A percentile compares a stretch with the other conserved stretches of the same genome.
phyloP scores from a whole-genome alignment of 2,888 invertebrate genomes.

The Tolmerus cingulatus region DNA sequence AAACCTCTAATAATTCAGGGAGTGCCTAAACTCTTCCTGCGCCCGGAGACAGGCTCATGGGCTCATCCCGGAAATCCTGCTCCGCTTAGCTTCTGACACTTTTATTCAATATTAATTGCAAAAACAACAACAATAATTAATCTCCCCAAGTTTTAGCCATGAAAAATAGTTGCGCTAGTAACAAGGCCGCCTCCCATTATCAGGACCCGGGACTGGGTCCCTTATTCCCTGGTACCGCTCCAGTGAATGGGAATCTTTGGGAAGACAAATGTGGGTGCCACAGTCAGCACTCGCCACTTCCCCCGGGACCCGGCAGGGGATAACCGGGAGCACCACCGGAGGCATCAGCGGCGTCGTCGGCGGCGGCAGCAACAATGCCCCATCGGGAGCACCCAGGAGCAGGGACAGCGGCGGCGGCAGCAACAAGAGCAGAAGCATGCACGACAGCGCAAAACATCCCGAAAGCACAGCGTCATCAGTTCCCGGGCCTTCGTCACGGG shows the following conservation, averaged over 20 bases:
- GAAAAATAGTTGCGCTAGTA: slow-evolving; percentile 36
- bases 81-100: slow-evolving; percentile 33
- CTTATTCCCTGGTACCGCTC: not conserved
- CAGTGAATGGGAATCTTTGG: not conserved
- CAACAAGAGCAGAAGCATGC: not conserved
- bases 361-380: not conserved
- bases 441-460: slow-evolving; percentile 11
- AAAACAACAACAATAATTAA: slow-evolving; percentile 41
- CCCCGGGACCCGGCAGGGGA: not conserved
- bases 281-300: slow-evolving; percentile 16
- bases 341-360: not conserved
- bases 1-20: slow-evolving; percentile 15
- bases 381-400: not conserved
- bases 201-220: not conserved
- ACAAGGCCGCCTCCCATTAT: slow-evolving; percentile 36
- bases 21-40: not conserved
- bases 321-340: not conserved
- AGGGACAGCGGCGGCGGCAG: not conserved
- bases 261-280: slow-evolving; percentile 40
- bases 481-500: not conserved
- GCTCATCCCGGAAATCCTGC: slow-evolving; percentile 4
- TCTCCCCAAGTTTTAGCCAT: slow-evolving; percentile 30
- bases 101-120: slow-evolving; percentile 41
- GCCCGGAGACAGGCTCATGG: not conserved
- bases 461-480: slow-evolving; percentile 6